phyloP scores from a whole-genome alignment of 2,888 invertebrate species.

The Ectemnius continuus region DNA sequence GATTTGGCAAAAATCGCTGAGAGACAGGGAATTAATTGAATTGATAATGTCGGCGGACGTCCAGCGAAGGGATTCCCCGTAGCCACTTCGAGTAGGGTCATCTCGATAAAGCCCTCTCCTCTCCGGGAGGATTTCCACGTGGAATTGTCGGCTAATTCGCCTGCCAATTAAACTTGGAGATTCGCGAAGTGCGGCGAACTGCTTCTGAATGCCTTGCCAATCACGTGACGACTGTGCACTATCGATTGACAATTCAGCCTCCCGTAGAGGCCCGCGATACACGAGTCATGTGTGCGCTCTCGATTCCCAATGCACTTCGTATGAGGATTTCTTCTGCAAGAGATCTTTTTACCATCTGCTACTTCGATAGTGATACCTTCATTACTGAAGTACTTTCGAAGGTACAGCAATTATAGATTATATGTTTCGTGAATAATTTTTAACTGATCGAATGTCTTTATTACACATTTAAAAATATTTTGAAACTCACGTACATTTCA shows the following conservation, averaged over 20 bases:
- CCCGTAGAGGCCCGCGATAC: not conserved
- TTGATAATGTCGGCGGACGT: conserved; percentile 47
- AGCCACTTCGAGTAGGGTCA: conserved; percentile 32
- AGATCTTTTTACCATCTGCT: not conserved
- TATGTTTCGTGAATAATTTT: no score
- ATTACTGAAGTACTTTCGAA: no score
- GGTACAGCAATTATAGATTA: no score
- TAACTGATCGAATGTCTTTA: no score
- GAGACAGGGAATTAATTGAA: conserved; percentile 36
- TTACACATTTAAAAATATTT: no score
- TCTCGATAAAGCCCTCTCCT: not conserved
- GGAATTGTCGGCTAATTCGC: conserved; percentile 35
- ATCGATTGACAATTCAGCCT: conserved; percentile 50
- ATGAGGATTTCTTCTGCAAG: not conserved
- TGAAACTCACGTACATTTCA: no score
- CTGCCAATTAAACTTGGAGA: conserved; percentile 29
- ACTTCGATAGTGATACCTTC: not conserved
- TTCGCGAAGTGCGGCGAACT: conserved; percentile 19
- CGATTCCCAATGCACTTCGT: no score
- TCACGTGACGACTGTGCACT: conserved; percentile 44
- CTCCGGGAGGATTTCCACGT: conserved; percentile 6
- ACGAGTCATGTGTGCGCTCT: no score
- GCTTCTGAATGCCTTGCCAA: conserved; percentile 45
- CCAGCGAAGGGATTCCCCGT: conserved; percentile 33
- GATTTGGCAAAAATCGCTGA: conserved; percentile 14